Evolutionary conservation across 2,888 invertebrate species (phyloP).

Genomic region (Teleiodes luculella): DNA sequence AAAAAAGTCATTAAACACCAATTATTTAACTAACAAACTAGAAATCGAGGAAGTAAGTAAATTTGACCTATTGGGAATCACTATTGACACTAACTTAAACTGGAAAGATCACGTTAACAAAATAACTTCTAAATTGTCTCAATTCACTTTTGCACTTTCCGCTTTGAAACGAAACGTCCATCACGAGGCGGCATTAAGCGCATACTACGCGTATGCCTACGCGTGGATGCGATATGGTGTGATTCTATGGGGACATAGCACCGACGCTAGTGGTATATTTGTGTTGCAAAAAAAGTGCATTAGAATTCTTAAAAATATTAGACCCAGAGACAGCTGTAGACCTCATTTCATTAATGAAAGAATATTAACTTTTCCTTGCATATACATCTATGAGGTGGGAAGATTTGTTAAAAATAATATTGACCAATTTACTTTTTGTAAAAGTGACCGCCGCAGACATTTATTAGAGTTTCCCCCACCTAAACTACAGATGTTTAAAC

Average conservation of each 20-base stretch:
- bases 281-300: slow-evolving; percentile 2
- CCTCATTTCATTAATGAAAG: neutral
- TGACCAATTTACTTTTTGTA: neutral
- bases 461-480: neutral
- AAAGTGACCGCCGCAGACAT: neutral
- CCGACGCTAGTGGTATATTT: neutral
- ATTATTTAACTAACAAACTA: neutral
- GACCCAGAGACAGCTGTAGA: neutral
- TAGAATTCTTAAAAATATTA: neutral
- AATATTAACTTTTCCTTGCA: neutral
- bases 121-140: neutral
- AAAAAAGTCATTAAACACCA: neutral
- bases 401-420: neutral
- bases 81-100: neutral
- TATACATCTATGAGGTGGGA: neutral
- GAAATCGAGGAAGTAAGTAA: neutral
- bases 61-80: neutral
- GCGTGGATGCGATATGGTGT: slow-evolving; percentile 4
- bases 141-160: neutral
- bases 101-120: neutral
- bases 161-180: neutral
- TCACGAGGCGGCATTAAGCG: neutral
- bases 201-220: slow-evolving; percentile 10
- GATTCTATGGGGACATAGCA: neutral
- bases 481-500: neutral